Base-by-base conservation (phyloP, 1,140 invertebrate genomes). In the Gyrodactylus salaris region DNA sequence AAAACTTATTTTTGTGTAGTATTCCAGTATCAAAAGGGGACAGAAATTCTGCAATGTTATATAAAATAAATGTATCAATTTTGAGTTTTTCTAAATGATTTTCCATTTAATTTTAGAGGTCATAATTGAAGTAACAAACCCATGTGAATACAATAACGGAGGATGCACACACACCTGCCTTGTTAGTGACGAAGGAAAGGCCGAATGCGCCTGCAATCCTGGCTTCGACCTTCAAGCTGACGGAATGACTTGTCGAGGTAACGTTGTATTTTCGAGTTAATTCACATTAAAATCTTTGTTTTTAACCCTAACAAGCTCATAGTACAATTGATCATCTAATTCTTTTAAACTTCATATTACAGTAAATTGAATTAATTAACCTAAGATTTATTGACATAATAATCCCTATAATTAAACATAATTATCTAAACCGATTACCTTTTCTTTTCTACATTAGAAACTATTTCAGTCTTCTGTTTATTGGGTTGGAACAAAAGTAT, bases 161-260 rank as follows among this genome's bases (percentile, higher is more conserved):
- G 81, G 79, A 26, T 84, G 79, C 77, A 78, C 78, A 25, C 83
- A 81, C 71, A 78, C 77, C 68, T 84, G 84, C 75, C 78, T 78
- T 21, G 21, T 26, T 26, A 84, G 84, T 77, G 76, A 75, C 2
- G 75, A 76, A 1, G 80, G 79, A 0, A 79, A 80, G 19, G 79
- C 78, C 25, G 76, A 78, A 68, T 84, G 84, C 75, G 76, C 79
- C 20, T 84, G 84, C 77, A 74, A 77, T 20, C 76, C 79, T 34
- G 83, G 83, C 1, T 84, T 83, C 76, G 78, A 75, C 20, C 77
- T 83, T 23, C 78, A 81, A 75, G 76, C 78, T 27, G 82, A 83
- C 76, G 77, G 77, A 68, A 79, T 79, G 72, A 78, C 79, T 2
- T 83, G 82, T 76, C 76, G 77, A 75, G 79, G 80, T 81, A 75